Base-by-base conservation (phyloP, 2,113 vertebrate species). In the Microtus richardsoni region DNA sequence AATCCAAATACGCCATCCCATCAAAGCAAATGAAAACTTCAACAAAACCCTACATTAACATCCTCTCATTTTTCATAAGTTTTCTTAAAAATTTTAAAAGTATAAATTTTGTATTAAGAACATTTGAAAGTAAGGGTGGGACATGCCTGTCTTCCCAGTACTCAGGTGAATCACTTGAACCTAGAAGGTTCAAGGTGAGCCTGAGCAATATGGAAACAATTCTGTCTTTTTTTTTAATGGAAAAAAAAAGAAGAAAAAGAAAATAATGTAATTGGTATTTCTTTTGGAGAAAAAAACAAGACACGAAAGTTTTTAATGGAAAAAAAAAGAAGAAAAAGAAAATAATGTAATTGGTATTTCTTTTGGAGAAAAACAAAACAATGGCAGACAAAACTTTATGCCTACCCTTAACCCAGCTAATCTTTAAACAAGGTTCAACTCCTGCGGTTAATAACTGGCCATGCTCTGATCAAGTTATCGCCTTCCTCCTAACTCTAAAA, bases 381-480 rank as follows among this genome's bases (percentile, higher is more conserved):
- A 90, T 70, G 47, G 36, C 68, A 70, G 17, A 41, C 70, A 71
- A 58, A 47, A 91, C n/a, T 96, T 95, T 91, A 68, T 70, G 62
- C 21, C 80, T 92, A 4, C 24, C 74, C 8, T 95, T 47, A 92
- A 73, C 39, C 91, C 66, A 92, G 70, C 93, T 91, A 89, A 62
- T 93, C 90, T 92, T 93, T 77, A 97, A 96, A 90, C 30, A 96
- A 96, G 28, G 26, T 91, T 95, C 49, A 68, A 28, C 78, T 33
- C 44, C 54, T 86, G 22, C 21, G 75, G 74, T 75, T 79, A 94
- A 79, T 74, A 91, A 89, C 66, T 64, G 77, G 85, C 5, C 88
- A 83, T 71, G n/a, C 73, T 85, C 17, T 95, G 77, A 39, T 85
- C 24, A 93, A 80, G 66, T 89, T 95, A 73, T 91, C 8, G 6